Base-by-base conservation (phyloP, 2,888 invertebrate species). In the Hypsopygia costalis region DNA sequence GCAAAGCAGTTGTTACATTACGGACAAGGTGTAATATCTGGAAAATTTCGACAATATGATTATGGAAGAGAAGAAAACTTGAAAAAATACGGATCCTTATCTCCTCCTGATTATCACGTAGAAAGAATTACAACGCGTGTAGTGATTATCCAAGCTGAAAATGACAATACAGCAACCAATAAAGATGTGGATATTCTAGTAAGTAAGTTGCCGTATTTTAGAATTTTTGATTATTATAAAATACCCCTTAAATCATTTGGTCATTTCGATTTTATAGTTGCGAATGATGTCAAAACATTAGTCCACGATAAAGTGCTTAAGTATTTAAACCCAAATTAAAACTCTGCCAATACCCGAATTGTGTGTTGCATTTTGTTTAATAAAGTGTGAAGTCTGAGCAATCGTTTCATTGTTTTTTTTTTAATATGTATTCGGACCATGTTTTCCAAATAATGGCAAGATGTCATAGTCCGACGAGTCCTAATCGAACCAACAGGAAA, bases 51-150 rank as follows among this genome's bases (percentile, higher is more conserved):
- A n/a, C 30, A 11, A 16, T 16, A 16, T 16, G 36, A 36, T 10
- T 11, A 20, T 10, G 36, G 36, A 6, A 1, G 5, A 6, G 1
- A 11, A 4, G 28, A n/a, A 7, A 36, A 36, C 21, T 7, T 36
- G 6, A n/a, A 20, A 4, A 36, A 20, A 30, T 36, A 36, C 20
- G 30, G 30, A 10, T 8, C 30, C 1, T 1, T 1, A 0, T 5
- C 8, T 6, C 36, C 36, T n/a, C 36, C 36, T 1, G 36, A 36
- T 4, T 36, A 36, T 36, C 36, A 20, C 20, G 20, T 36, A 1
- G n/a, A 31, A 9, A 36, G 30, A 31, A 22, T 36, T 11, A 30
- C 11, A 3, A 22, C 29, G n/a, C 16, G 21, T 11, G 29, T 36
- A 3, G 36, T 10, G 3, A 7, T 36, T 3, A 30, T 36, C 21